Conservation (phyloP, 2,113 vertebrate genomes). For the Neoarius graeffei region DNA sequence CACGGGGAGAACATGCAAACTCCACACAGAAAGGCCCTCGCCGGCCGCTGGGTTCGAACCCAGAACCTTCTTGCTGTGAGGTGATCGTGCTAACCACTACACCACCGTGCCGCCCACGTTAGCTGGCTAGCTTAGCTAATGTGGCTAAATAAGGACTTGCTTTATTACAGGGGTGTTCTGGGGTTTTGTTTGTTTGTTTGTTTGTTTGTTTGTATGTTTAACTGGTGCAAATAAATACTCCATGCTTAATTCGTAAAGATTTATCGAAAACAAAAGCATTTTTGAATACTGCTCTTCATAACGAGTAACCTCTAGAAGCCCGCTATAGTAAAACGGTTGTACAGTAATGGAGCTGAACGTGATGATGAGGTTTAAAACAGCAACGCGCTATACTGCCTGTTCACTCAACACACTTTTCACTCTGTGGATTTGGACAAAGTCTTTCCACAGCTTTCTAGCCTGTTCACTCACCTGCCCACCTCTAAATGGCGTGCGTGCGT, state of each 20-base stretch:
- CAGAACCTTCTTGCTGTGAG: too few relatives aligned
- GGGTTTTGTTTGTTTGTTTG: neutral
- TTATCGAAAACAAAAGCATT: neutral
- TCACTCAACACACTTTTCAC: constrained; percentile 53
- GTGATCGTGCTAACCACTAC: too few relatives aligned
- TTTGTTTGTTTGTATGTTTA: neutral
- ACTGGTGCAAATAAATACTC: neutral
- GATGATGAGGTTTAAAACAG: neutral
- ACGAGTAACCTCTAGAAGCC: neutral
- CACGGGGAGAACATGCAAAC: too few relatives aligned
- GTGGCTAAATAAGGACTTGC: neutral
- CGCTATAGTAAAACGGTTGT: neutral
- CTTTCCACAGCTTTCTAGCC: neutral
- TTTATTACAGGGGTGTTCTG: neutral
- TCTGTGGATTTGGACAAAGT: constrained; percentile 3
- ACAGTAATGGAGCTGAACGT: neutral
- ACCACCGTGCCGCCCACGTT: neutral
- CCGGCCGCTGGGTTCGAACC: too few relatives aligned
- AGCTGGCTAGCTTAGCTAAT: neutral
- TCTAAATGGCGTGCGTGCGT: neutral
- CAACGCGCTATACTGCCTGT: constrained; percentile 37
- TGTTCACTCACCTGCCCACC: neutral
- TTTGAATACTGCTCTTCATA: neutral
- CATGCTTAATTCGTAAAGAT: neutral
- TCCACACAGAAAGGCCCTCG: too few relatives aligned